Percentiles rank a stretch among this genome's conserved stretches.
These are phyloP conservation scores for Asteroscopus sphinx DNA, from an alignment of 2,888 invertebrate genomes.

Conservation along the genomic window DNA sequence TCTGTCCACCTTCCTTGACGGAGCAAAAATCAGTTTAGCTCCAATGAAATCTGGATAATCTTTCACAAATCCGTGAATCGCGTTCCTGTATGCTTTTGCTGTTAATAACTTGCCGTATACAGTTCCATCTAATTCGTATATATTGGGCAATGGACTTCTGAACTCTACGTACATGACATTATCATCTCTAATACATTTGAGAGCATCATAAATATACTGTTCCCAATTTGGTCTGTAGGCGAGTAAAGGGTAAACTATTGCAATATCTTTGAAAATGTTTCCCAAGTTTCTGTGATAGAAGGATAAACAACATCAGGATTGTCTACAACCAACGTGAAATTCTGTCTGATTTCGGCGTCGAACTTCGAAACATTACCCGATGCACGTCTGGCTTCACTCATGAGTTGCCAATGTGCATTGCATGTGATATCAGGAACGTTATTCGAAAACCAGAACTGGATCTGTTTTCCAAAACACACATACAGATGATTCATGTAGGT, in stretches of 20 bases:
- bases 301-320: no score
- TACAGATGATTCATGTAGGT: conserved; percentile 90
- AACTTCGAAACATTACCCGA: conserved; percentile 82
- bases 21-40: conserved; percentile 92
- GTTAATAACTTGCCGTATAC: conserved; percentile 88
- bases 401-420: conserved; percentile 80
- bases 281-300: conserved; percentile 90
- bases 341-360: conserved; percentile 85
- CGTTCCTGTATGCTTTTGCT: conserved; percentile 89
- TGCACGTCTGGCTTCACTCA: conserved; percentile 78
- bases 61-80: conserved; percentile 88
- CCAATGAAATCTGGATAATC: conserved; percentile 92
- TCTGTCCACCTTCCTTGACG: conserved; percentile 83
- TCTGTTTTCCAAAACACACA: conserved; percentile 76
- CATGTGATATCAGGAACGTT: conserved; percentile 65
- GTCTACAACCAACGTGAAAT: no score
- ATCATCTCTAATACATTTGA: conserved; percentile 91
- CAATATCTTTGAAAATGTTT: conserved; percentile 88
- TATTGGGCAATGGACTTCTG: conserved; percentile 91
- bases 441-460: conserved; percentile 71
- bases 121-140: conserved; percentile 92
- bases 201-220: conserved; percentile 91
- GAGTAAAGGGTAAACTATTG: conserved; percentile 86
- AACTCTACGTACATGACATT: conserved; percentile 93
- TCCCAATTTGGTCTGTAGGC: conserved; percentile 91